phyloP scores from a whole-genome alignment of 2,113 vertebrate genomes.

The Lota lota region DNA sequence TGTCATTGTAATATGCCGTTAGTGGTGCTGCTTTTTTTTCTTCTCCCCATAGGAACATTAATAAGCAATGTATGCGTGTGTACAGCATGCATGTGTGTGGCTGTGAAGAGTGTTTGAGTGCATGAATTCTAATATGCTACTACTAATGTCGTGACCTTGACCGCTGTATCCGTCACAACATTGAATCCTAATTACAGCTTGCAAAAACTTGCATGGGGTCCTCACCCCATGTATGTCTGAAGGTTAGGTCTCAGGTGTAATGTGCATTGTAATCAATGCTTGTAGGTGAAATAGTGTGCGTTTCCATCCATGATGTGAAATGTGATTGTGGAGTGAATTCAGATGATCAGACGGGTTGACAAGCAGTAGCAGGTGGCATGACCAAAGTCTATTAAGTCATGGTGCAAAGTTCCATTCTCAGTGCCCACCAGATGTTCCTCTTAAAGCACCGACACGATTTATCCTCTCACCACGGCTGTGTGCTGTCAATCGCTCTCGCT shows the following conservation, averaged over 20 bases:
- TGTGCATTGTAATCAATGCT: neutral
- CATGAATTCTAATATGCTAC: slow-evolving; percentile 3
- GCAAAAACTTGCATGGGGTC: neutral
- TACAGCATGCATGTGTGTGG: slow-evolving; percentile 6
- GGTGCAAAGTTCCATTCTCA: slow-evolving; percentile 17
- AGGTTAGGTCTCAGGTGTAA: neutral
- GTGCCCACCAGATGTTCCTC: slow-evolving; percentile 44
- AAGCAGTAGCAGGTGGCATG: slow-evolving; percentile 27
- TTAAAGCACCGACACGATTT: slow-evolving; percentile 38
- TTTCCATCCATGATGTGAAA: slow-evolving; percentile 10
- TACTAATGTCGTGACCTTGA: slow-evolving; percentile 10
- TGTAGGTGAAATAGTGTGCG: no score
- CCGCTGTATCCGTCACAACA: neutral
- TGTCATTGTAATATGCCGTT: slow-evolving; percentile 8
- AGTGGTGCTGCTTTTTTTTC: neutral
- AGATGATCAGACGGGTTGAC: no score
- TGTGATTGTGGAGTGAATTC: no score
- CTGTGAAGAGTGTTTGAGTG: slow-evolving; percentile 6
- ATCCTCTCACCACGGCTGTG: slow-evolving; percentile 21
- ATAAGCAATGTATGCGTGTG: neutral
- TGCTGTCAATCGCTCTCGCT: slow-evolving; percentile 11
- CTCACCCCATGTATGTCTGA: neutral
- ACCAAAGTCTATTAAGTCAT: slow-evolving; percentile 25
- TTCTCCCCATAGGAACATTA: no score
- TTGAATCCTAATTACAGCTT: neutral